Base-by-base conservation (phyloP, 2,113 vertebrate species). In the Chrysemys picta region DNA sequence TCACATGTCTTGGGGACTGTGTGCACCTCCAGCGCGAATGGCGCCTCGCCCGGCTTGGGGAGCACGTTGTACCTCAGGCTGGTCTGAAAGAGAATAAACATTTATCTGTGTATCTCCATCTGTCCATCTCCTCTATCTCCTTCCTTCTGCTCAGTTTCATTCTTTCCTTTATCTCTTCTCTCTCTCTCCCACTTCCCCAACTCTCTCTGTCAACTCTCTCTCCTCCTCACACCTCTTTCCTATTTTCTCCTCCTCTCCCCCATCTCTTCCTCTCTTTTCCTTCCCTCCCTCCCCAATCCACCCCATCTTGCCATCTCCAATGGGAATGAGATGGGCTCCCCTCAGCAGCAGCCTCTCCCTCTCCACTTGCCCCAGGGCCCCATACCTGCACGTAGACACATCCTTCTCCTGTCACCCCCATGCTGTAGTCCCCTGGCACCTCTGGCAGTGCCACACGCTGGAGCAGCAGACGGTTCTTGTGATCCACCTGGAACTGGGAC, bases 391-490 rank as follows among this genome's bases (percentile, higher is more conserved):
- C 42, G 42, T 45, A 45, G 42, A 45, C 42, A 45, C 42, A 45
- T 45, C 42, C 42, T 45, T 45, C 42, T 45, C 42, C 42, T 45
- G 42, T 45, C 42, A 45, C 42, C 42, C 42, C 42, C 42, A 2
- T 45, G 42, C 42, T 45, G 42, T 45, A 45, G 42, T 45, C 89
- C n/a, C 98, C 98, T 0, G 98, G 98, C 72, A 98, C 88, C 19
- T 62, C 80, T 49, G 98, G 92, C 86, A 99, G 93, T 27, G 65
- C 0, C 80, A 92, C n/a, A 21, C 98, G 98, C 93, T 99, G 99
- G 14, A 99, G 98, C 84, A 99, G 96, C 81, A 99, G 97, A 56
- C 98, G 98, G 96, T 99, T 99, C 89, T 65, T 62, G 22, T 97
- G 62, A 45, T 98, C 98, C 82, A 99, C 97, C 1, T 97, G 96